Base-by-base conservation (phyloP, 2,888 invertebrate genomes). In the Rhimphoctona megacephalus region DNA sequence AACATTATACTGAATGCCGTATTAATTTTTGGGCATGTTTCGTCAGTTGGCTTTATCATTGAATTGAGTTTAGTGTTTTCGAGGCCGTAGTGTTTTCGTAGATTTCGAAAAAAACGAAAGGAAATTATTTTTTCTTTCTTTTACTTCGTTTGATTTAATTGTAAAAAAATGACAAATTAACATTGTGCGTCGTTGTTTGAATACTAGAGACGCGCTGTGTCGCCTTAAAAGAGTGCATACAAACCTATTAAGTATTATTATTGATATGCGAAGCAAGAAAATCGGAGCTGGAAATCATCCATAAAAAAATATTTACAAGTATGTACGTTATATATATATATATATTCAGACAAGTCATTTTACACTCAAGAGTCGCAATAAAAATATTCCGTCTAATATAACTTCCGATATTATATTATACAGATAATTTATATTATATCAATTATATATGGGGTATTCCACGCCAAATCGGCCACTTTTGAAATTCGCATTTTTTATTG, bases 1-100 rank as follows among this genome's bases (percentile, higher is more conserved):
- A 91, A 49, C 88, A 84, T 88, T 87, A 87, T 88, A 88, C 87
- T 91, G 92, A 92, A 93, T 93, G 93, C 92, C 94, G 91, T 91
- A 93, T 92, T 92, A 89, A 93, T 93, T 93, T 92, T 93, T 93
- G 92, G 93, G 93, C 94, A 94, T 93, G 92, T 93, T 92, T 91
- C 91, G 92, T 92, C 91, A 92, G 90, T 92, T 93, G 86, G 93
- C 92, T 93, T 82, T 94, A 89, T 86, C 86, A 88, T 90, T 90
- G 90, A 91, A 92, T 91, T 92, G 91, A 91, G 90, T 91, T 89
- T 86, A 88, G 90, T 90, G 83, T 89, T 90, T 91, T 90, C 91
- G 92, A 91, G 89, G 91, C 90, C 90, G 92, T 92, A 92, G 92
- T 89, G 89, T 90, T 92, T 90, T 90, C 90, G 90, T 92, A 92